Base-by-base conservation (phyloP, 2,113 vertebrate species). In the Stictonetta naevosa region DNA sequence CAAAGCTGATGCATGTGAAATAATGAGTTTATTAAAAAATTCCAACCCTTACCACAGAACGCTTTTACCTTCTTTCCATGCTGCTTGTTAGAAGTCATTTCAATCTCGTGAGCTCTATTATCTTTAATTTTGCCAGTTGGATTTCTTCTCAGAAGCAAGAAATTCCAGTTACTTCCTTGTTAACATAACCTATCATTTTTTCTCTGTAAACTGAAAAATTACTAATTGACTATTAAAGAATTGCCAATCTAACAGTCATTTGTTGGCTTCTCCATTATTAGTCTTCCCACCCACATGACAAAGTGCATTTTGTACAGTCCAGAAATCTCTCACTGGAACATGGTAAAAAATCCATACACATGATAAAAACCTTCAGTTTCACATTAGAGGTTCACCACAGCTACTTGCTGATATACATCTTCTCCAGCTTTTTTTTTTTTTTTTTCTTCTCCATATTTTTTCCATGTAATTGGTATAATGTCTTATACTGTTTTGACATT, bases 1-100 rank as follows among this genome's bases (percentile, higher is more conserved):
- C 20, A 52, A 6, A 44, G 58, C 1, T 0, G 2, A 1, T 77
- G 23, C 6, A 23, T 38, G 58, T 7, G 4, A 38, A 74, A 36
- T 34, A 55, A 29, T 10, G 3, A 31, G 10, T 48, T 81, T 86
- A 66, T 50, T 86, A 72, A 4, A 64, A 34, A 68, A 64, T 58
- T 91, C 19, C 22, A 36, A 22, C 6, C 6, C n/a, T 46, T 56
- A 3, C 9, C 62, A 25, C 6, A 68, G 34, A 69, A 86, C 3
- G 31, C 22, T 56, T 69, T 52, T 67, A 38, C 29, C 26, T 76
- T 77, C 13, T 82, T 93, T 83, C 58, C 31, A 11, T 16, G 31
- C 3, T 44, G 33, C 36, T 28, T 74, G 9, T 34, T 58, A 81
- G 44, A 80, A 62, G 13, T n/a, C 0, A 28, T 55, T 82, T 67